phyloP scores from a whole-genome alignment of 2,797 vertebrate genomes.

The Bradypodion ventrale region DNA sequence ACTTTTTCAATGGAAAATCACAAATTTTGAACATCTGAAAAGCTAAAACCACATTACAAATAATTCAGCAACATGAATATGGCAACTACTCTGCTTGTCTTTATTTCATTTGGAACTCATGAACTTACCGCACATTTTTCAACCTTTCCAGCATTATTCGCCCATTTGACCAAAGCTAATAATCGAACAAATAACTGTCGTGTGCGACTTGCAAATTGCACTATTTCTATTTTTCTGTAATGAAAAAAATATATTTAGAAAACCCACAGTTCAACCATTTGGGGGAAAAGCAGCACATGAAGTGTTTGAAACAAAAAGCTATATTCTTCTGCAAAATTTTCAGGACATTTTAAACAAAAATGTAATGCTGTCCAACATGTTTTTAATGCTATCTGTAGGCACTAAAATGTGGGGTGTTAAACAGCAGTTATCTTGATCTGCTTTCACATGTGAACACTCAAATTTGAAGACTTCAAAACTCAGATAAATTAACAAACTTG shows the following conservation, averaged over 20 bases:
- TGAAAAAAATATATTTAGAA: constrained; percentile 34
- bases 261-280: constrained; percentile 18
- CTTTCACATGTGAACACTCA: background rate
- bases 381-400: background rate
- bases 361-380: background rate
- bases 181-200: constrained; percentile 96
- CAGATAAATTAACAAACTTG: constrained; percentile 18
- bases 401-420: background rate
- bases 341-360: background rate
- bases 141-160: constrained; percentile 97
- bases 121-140: constrained; percentile 97
- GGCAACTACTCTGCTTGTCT: background rate
- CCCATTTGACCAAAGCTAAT: constrained; percentile 96
- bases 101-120: background rate
- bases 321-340: background rate
- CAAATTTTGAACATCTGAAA: background rate
- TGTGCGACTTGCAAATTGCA: constrained; percentile 97
- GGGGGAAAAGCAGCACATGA: no score
- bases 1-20: background rate
- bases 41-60: background rate
- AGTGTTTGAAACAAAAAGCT: background rate
- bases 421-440: background rate
- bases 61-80: background rate
- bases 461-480: background rate
- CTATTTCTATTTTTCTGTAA: constrained; percentile 98